Conservation (phyloP, 2,113 vertebrate genomes). For the Stegostoma tigrinum region DNA sequence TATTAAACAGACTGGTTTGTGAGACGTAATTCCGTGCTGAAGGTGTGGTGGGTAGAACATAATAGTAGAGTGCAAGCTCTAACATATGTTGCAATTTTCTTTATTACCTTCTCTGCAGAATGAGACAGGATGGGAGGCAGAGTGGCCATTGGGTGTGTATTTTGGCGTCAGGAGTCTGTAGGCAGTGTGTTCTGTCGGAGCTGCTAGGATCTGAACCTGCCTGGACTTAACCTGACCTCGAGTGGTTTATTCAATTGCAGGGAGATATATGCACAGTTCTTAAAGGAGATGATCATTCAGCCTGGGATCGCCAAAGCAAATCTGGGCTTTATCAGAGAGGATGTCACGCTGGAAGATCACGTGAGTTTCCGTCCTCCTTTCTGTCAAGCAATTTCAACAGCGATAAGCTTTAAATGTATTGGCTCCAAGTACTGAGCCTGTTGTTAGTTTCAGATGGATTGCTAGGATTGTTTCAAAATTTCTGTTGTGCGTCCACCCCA, state of each 20-base stretch:
- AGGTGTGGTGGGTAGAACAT: neutral
- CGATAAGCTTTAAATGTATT: neutral
- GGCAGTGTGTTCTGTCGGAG: neutral
- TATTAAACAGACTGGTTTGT: neutral
- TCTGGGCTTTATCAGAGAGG: constrained; percentile 83
- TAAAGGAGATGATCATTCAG: constrained; percentile 98
- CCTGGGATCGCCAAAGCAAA: constrained; percentile 95
- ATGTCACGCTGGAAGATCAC: constrained; percentile 92
- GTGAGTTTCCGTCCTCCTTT: constrained; percentile 60
- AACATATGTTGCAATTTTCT: neutral
- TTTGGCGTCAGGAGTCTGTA: neutral
- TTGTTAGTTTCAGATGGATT: neutral
- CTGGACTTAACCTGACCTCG: neutral
- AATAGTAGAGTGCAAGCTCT: neutral
- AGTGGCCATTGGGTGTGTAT: neutral
- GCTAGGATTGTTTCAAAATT: neutral
- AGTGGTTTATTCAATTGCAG: constrained; percentile 49
- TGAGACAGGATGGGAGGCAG: neutral
- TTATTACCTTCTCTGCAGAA: neutral
- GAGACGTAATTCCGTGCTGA: too few relatives aligned
- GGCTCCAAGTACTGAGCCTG: neutral
- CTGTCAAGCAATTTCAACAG: neutral
- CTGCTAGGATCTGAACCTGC: too few relatives aligned
- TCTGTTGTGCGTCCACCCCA: neutral
- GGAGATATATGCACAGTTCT: constrained; percentile 86